Evolutionary conservation across 2,113 vertebrate species (phyloP).

Genomic region (Dromiciops gliroides): DNA sequence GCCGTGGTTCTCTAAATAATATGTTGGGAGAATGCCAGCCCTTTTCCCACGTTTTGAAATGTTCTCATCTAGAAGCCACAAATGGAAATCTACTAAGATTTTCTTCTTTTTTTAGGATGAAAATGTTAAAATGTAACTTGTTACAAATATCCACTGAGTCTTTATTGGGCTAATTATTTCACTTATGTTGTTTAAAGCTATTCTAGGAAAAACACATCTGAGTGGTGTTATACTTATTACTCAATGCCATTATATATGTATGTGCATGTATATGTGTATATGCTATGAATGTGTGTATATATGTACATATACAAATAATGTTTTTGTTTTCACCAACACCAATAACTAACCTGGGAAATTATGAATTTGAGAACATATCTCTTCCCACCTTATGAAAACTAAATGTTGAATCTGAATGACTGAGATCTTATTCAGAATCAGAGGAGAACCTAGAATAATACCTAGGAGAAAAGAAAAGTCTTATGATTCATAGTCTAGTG

Average conservation of each 20-base stretch:
- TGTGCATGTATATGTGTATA: background rate
- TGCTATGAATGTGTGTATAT: background rate
- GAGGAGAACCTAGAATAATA: background rate
- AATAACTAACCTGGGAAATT: background rate
- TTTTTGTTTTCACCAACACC: background rate
- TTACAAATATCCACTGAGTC: constrained; percentile 32
- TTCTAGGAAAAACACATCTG: constrained; percentile 3
- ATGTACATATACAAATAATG: background rate
- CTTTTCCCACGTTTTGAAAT: constrained; percentile 48
- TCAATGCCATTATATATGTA: constrained; percentile 21
- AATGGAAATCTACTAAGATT: constrained; percentile 59
- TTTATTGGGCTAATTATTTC: constrained; percentile 62
- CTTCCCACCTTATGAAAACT: background rate
- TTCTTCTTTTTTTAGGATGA: constrained; percentile 13
- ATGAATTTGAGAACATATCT: constrained; percentile 17
- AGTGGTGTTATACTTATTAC: background rate
- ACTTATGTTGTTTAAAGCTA: constrained; percentile 33
- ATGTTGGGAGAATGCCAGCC: constrained; percentile 60
- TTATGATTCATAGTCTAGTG: background rate
- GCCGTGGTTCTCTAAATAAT: constrained; percentile 73
- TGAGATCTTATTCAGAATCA: background rate
- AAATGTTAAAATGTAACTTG: constrained; percentile 1
- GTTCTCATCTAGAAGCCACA: constrained; percentile 52
- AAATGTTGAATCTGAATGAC: background rate
- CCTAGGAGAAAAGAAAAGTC: background rate